Evolutionary conservation across 2,113 vertebrate species (phyloP).

Genomic region (Felis chaus): DNA sequence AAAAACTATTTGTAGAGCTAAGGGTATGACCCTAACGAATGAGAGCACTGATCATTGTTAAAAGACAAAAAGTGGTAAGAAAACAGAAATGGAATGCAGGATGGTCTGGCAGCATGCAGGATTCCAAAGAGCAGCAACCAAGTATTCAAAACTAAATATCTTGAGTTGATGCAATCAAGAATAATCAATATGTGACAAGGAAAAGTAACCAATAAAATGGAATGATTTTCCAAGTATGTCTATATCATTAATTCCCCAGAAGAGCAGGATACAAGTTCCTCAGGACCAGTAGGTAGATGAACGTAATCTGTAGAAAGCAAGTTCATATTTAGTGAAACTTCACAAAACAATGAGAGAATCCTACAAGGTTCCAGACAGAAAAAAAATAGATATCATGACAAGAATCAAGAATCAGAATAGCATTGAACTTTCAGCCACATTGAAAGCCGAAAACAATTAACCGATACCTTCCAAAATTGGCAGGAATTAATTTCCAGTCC

Average conservation of each 20-base stretch:
- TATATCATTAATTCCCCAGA: not conserved
- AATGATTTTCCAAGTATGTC: not conserved
- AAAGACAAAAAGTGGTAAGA: not conserved
- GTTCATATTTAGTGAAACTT: not conserved
- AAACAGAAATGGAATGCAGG: not conserved
- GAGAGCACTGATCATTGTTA: not conserved
- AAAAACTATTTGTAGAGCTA: not conserved
- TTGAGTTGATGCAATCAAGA: not conserved
- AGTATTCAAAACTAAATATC: not conserved
- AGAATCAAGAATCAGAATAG: not conserved
- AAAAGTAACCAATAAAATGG: not conserved
- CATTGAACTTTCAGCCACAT: not conserved
- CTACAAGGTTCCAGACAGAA: not conserved
- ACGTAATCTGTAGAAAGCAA: not conserved
- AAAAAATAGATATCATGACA: not conserved
- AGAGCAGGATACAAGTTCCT: not conserved
- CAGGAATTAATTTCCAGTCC: conserved; percentile 5
- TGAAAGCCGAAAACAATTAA: not conserved
- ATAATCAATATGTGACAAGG: not conserved
- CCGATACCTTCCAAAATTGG: not conserved
- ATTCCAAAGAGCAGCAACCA: not conserved
- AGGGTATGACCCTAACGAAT: not conserved
- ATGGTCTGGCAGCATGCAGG: not conserved
- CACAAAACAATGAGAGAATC: not conserved
- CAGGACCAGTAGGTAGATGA: not conserved